These are phyloP conservation scores for Eristalinus sepulchralis DNA, from an alignment of 2,888 invertebrate genomes.

Conservation along the genomic window DNA sequence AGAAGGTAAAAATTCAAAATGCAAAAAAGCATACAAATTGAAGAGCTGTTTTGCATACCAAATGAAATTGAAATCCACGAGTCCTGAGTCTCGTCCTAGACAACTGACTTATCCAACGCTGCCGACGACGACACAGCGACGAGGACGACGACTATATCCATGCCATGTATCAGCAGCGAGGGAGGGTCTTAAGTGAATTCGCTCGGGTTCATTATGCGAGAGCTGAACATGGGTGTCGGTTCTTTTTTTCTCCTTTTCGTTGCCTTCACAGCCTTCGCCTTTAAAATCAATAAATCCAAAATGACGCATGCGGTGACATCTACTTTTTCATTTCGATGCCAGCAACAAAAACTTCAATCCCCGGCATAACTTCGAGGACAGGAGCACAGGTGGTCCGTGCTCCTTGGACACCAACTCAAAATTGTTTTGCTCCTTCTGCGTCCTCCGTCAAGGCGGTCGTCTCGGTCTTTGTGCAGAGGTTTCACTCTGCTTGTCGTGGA, in stretches of 20 bases:
- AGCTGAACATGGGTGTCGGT: background rate
- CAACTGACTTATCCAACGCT: conserved; percentile 7
- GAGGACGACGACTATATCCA: background rate
- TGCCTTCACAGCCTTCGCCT: background rate
- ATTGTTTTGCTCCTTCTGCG: conserved; percentile 43
- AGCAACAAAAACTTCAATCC: conserved; percentile 2
- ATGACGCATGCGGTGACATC: conserved; percentile 68
- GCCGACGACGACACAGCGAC: background rate
- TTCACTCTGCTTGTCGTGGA: background rate
- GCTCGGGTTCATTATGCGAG: conserved; percentile 45
- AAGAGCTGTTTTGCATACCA: conserved; percentile 69
- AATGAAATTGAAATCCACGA: conserved; percentile 48
- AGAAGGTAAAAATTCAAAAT: conserved; percentile 64
- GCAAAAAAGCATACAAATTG: conserved; percentile 69
- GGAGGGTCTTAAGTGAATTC: conserved; percentile 1
- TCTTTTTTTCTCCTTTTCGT: conserved; percentile 14
- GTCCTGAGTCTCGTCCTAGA: conserved; percentile 2
- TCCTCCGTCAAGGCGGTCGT: background rate
- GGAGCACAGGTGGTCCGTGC: conserved; percentile 9
- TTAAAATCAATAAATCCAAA: conserved; percentile 64
- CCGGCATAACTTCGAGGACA: conserved; percentile 16
- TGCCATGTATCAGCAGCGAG: background rate
- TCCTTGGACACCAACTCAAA: conserved; percentile 47
- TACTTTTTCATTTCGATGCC: conserved; percentile 35
- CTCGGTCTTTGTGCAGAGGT: background rate